phyloP scores from a whole-genome alignment of 2,888 invertebrate species.

The Synergus itoensis region DNA sequence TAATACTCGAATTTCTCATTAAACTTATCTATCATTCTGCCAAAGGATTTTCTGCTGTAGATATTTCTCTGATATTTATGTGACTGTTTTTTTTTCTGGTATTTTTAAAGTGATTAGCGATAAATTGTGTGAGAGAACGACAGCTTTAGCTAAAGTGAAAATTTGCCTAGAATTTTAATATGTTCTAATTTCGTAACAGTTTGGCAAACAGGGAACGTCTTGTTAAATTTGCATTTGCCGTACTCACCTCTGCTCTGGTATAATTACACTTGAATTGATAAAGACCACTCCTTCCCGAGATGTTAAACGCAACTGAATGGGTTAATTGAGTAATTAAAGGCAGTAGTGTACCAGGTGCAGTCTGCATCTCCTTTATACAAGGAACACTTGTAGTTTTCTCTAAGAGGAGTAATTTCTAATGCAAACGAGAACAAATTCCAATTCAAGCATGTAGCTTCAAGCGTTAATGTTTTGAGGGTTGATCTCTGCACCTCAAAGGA shows the following conservation, averaged over 20 bases:
- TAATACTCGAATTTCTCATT: neutral
- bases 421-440: conserved; percentile 55
- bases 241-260: conserved; percentile 28
- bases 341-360: conserved; percentile 54
- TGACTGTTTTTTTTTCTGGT: no score
- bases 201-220: conserved; percentile 12
- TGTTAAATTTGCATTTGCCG: conserved; percentile 35
- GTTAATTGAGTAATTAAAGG: conserved; percentile 64
- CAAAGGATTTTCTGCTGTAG: neutral
- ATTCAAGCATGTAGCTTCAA: neutral
- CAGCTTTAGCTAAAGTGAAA: neutral
- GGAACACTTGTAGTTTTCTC: conserved; percentile 57
- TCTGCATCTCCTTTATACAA: conserved; percentile 49
- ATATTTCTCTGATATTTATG: neutral
- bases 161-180: conserved; percentile 11
- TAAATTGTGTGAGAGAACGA: neutral
- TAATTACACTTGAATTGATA: conserved; percentile 40
- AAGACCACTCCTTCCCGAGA: conserved; percentile 44
- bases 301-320: conserved; percentile 49
- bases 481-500: conserved; percentile 10
- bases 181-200: neutral
- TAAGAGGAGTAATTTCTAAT: conserved; percentile 59
- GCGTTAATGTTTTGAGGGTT: neutral
- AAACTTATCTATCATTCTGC: neutral
- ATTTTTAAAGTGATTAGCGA: no score